These are phyloP conservation scores for Otolemur crassicaudatus DNA, from an alignment of 2,797 vertebrate genomes.

Conservation along the genomic window DNA sequence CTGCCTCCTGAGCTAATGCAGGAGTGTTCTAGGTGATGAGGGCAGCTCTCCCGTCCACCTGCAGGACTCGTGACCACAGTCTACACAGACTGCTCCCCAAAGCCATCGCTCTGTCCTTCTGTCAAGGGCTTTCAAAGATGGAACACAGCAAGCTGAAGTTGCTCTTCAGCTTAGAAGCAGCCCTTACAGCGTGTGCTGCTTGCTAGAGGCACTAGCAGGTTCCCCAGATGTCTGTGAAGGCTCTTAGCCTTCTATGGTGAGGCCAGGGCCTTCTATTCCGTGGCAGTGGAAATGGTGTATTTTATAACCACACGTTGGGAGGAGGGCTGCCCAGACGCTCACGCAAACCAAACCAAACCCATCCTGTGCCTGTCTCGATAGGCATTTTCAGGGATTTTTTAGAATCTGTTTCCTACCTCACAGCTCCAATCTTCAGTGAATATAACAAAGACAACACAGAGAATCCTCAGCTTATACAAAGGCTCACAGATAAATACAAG, in stretches of 20 bases:
- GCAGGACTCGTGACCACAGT: accelerated
- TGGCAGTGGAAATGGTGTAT: neutral
- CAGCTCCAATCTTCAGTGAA: neutral
- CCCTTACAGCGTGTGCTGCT: neutral
- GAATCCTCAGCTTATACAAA: neutral
- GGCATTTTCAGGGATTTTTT: neutral
- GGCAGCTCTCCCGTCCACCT: accelerated
- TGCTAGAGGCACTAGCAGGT: neutral
- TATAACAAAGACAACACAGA: neutral
- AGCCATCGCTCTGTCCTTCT: neutral
- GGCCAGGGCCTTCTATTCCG: neutral
- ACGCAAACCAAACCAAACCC: neutral
- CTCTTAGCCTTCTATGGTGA: neutral
- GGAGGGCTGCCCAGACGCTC: neutral
- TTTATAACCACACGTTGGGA: neutral
- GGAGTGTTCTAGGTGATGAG: accelerated
- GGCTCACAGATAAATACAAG: neutral
- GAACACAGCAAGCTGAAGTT: neutral
- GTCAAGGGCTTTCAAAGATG: neutral
- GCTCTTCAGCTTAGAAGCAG: neutral
- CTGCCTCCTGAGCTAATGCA: neutral
- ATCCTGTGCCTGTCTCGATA: neutral
- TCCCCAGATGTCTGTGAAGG: neutral
- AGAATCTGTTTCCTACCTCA: neutral
- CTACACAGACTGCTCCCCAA: neutral